Conservation (phyloP, 2,113 vertebrate species). For the Aythya baeri region DNA sequence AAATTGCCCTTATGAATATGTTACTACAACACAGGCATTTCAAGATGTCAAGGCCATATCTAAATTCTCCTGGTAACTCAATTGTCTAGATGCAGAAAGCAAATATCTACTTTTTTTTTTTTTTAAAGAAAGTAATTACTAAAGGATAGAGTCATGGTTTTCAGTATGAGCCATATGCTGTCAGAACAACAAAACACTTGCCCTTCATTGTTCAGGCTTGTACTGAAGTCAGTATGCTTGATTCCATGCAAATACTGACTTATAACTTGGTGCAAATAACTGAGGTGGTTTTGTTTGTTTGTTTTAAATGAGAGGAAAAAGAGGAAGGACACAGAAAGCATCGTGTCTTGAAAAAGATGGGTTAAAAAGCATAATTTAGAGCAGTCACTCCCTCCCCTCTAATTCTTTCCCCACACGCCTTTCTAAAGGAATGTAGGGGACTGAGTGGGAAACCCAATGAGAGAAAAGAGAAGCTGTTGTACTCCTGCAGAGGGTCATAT, state of each 20-base stretch:
- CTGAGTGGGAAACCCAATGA: background rate
- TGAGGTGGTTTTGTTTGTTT: background rate
- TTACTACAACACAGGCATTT: background rate
- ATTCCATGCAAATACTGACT: background rate
- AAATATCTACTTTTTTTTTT: background rate
- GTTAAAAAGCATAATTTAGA: background rate
- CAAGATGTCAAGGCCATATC: background rate
- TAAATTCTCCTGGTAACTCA: background rate
- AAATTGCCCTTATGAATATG: background rate
- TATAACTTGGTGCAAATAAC: background rate
- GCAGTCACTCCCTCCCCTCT: background rate
- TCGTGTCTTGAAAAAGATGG: background rate
- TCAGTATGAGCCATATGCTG: background rate
- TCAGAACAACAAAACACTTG: background rate
- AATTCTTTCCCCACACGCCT: background rate
- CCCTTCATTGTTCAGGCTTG: background rate
- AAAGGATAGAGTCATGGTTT: background rate
- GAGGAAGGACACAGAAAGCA: background rate
- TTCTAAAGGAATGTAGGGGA: background rate
- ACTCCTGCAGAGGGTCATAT: background rate
- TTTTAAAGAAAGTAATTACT: background rate
- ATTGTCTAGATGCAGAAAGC: background rate
- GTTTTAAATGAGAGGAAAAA: background rate
- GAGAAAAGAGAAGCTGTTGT: background rate
- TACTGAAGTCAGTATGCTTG: background rate